Percentiles rank a stretch among this genome's conserved stretches.
Conservation (phyloP, 1,140 invertebrate genomes). For the Drosophila virilis region DNA sequence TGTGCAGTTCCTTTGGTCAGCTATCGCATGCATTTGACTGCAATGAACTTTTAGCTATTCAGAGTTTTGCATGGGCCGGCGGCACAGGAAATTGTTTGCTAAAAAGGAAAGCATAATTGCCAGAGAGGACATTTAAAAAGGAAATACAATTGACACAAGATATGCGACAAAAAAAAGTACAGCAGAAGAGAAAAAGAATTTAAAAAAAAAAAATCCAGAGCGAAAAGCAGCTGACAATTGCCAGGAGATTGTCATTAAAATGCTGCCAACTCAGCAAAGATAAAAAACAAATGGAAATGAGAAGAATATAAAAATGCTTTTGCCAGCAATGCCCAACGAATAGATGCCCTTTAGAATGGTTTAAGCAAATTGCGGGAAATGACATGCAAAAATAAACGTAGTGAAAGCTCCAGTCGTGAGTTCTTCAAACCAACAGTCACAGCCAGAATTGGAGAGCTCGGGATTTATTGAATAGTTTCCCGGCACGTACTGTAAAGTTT, state of each 20-base stretch:
- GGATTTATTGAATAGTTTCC: too few species aligned
- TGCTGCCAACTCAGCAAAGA: conserved; percentile 24
- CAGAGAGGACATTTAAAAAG: conserved; percentile 56
- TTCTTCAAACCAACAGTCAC: too few species aligned
- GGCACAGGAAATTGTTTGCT: conserved; percentile 47
- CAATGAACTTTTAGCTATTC: conserved; percentile 56
- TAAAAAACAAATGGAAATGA: background rate
- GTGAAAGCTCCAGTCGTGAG: too few species aligned
- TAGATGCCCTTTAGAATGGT: background rate
- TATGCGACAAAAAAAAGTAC: conserved; percentile 10
- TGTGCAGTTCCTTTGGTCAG: conserved; percentile 19
- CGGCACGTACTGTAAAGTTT: too few species aligned
- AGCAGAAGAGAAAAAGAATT: background rate
- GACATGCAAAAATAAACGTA: too few species aligned
- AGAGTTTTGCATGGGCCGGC: conserved; percentile 22
- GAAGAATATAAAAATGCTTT: background rate
- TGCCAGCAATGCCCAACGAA: background rate
- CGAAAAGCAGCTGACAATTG: conserved; percentile 31
- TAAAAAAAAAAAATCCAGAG: conserved; percentile 4
- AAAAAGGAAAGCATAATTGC: conserved; percentile 61
- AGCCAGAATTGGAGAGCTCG: too few species aligned
- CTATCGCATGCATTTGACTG: conserved; percentile 54
- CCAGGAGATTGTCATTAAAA: conserved; percentile 47
- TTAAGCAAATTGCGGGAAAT: background rate
- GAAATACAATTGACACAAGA: conserved; percentile 66